These are phyloP conservation scores for Phocides pigmalion DNA, from an alignment of 1,140 invertebrate genomes.

Conservation along the genomic window DNA sequence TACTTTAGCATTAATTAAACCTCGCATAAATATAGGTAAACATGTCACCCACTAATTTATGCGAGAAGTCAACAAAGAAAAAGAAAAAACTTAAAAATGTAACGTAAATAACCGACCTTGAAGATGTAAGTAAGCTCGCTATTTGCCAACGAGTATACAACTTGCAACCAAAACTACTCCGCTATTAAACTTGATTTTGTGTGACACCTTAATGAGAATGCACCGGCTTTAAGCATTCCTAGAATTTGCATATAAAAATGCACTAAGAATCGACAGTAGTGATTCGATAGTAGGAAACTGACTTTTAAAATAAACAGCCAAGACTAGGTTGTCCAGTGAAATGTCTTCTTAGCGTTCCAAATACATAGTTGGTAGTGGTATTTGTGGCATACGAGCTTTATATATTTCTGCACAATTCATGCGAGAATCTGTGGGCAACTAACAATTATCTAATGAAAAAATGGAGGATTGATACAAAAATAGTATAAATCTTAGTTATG, in stretches of 20 bases:
- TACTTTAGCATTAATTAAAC: neutral
- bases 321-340: slow-evolving; percentile 16
- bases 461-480: too few relatives aligned
- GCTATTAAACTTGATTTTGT: slow-evolving; percentile 62
- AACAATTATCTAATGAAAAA: too few relatives aligned
- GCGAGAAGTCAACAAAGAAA: slow-evolving; percentile 23
- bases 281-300: slow-evolving; percentile 40
- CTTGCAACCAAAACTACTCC: slow-evolving; percentile 45
- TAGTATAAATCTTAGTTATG: too few relatives aligned
- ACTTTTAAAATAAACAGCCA: slow-evolving; percentile 33
- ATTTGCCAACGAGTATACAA: slow-evolving; percentile 41
- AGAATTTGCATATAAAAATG: slow-evolving; percentile 46
- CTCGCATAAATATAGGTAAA: slow-evolving; percentile 28
- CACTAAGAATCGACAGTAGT: neutral
- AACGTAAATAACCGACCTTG: slow-evolving; percentile 57
- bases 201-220: slow-evolving; percentile 53
- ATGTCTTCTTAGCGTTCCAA: slow-evolving; percentile 2
- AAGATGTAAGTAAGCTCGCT: slow-evolving; percentile 41
- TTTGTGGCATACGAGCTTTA: slow-evolving; percentile 30
- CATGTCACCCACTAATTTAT: slow-evolving; percentile 28
- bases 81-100: slow-evolving; percentile 36
- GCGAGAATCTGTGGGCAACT: too few relatives aligned
- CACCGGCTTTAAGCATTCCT: slow-evolving; percentile 58
- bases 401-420: too few relatives aligned
- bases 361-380: slow-evolving; percentile 17